Conservation (phyloP, 2,888 invertebrate species). For the Ectemnius continuus region DNA sequence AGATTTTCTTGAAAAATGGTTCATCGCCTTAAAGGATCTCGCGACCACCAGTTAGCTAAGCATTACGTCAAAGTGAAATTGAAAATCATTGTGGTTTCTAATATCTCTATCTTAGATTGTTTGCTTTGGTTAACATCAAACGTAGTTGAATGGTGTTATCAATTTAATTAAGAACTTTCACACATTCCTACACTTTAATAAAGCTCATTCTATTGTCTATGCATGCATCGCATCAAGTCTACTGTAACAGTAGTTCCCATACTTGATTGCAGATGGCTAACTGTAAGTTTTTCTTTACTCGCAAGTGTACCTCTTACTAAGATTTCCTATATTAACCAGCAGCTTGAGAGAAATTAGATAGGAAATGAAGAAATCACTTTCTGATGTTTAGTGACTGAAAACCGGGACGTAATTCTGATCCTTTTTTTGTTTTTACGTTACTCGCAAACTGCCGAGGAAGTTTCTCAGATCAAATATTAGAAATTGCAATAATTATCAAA, state of each 20-base stretch:
- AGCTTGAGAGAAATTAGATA: background rate
- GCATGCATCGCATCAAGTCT: too few species aligned
- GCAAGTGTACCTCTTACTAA: constrained; percentile 4
- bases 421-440: constrained; percentile 28
- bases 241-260: constrained; percentile 16
- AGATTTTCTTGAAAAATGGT: constrained; percentile 10
- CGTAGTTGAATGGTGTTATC: too few species aligned
- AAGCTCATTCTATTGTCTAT: too few species aligned
- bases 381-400: constrained; percentile 53
- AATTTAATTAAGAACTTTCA: too few species aligned
- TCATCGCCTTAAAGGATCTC: constrained; percentile 3
- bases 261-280: background rate
- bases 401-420: constrained; percentile 68
- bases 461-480: too few species aligned
- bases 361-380: constrained; percentile 60
- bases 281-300: constrained; percentile 32
- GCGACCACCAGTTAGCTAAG: background rate
- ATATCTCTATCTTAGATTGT: background rate
- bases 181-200: too few species aligned
- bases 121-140: background rate
- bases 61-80: background rate
- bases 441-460: too few species aligned
- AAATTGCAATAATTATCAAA: too few species aligned
- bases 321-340: constrained; percentile 25
- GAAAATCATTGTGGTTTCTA: background rate